phyloP scores from a whole-genome alignment of 2,888 invertebrate species.

The Smittia aterrima region DNA sequence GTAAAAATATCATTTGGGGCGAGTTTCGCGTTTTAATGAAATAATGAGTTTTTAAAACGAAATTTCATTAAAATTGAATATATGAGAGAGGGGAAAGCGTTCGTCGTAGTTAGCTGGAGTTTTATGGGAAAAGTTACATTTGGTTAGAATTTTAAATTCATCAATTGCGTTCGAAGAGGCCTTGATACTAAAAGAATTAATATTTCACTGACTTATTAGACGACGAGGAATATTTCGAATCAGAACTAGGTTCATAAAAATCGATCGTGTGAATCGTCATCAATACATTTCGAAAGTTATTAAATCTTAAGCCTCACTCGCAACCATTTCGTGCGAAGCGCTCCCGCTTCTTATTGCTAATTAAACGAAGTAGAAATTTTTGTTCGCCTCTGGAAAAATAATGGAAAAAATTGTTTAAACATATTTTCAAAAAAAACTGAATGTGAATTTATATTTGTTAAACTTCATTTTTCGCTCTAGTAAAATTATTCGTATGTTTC shows the following conservation, averaged over 20 bases:
- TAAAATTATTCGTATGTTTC: conserved; percentile 15
- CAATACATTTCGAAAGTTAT: too few relatives aligned
- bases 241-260: too few relatives aligned
- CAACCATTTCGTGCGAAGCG: too few relatives aligned
- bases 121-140: too few relatives aligned
- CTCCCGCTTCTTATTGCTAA: not conserved
- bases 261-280: too few relatives aligned
- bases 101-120: not conserved
- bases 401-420: not conserved
- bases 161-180: too few relatives aligned
- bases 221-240: too few relatives aligned
- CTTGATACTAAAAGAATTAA: too few relatives aligned
- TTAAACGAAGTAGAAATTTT: conserved; percentile 35
- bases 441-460: conserved; percentile 28
- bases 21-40: conserved; percentile 8
- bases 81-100: not conserved
- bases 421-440: conserved; percentile 13
- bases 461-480: conserved; percentile 35
- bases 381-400: not conserved
- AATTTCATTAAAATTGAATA: not conserved
- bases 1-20: not conserved
- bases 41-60: conserved; percentile 25
- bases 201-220: too few relatives aligned
- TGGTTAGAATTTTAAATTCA: too few relatives aligned
- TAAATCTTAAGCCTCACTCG: too few relatives aligned